These are phyloP conservation scores for Tenthredo livida DNA, from an alignment of 2,888 invertebrate species.

Conservation along the genomic window DNA sequence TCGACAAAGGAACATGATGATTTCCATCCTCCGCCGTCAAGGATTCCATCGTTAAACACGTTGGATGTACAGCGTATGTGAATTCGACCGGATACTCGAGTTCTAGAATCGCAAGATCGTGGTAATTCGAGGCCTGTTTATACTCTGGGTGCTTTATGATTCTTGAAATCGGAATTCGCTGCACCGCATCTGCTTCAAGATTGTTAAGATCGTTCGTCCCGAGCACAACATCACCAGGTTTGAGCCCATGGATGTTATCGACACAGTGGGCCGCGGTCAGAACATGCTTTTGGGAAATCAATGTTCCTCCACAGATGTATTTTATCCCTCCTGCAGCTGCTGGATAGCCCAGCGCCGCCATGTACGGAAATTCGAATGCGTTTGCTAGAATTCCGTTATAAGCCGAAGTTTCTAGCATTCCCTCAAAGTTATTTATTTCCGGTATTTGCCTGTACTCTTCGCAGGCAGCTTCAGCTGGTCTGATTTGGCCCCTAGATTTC, in stretches of 20 bases:
- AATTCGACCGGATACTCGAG: slow-evolving; percentile 61
- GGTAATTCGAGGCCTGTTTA: slow-evolving; percentile 64
- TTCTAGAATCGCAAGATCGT: slow-evolving; percentile 71
- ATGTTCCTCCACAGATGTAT: slow-evolving; percentile 72
- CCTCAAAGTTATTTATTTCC: too few species aligned
- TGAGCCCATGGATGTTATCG: slow-evolving; percentile 63
- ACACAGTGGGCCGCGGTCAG: slow-evolving; percentile 75
- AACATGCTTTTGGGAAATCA: slow-evolving; percentile 69
- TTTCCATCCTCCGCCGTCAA: slow-evolving; percentile 54
- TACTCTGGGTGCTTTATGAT: slow-evolving; percentile 69
- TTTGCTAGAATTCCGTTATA: not conserved
- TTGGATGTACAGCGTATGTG: slow-evolving; percentile 64
- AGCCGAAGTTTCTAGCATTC: not conserved
- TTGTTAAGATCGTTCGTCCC: not conserved
- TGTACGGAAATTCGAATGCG: slow-evolving; percentile 67
- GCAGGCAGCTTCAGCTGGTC: slow-evolving; percentile 7
- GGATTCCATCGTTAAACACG: slow-evolving; percentile 70
- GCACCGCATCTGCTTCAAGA: not conserved
- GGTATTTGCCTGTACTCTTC: not conserved
- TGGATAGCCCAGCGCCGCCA: slow-evolving; percentile 70
- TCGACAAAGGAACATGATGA: slow-evolving; percentile 58
- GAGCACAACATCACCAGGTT: slow-evolving; percentile 66
- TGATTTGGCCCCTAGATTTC: not conserved
- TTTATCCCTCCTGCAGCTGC: slow-evolving; percentile 55
- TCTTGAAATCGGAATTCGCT: slow-evolving; percentile 58